Conservation (phyloP, 2,113 vertebrate species). For the Cyrtonyx montezumae region DNA sequence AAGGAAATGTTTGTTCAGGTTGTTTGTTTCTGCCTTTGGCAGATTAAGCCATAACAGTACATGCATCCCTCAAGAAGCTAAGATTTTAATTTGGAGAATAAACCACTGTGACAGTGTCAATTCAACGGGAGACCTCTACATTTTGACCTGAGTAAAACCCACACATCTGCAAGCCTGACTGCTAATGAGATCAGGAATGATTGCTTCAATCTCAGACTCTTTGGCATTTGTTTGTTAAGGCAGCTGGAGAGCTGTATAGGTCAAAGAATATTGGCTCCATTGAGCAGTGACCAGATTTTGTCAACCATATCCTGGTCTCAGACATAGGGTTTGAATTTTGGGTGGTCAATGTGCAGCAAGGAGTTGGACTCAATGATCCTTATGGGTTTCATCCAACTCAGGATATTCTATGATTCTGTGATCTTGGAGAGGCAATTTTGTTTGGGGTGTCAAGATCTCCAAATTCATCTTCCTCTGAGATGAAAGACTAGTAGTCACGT, state of each 20-base stretch:
- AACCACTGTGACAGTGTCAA: not conserved
- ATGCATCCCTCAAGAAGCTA: not conserved
- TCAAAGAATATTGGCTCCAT: not conserved
- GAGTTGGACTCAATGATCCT: not conserved
- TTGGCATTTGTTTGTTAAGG: not conserved
- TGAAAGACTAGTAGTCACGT: not conserved
- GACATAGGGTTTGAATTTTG: too few relatives aligned
- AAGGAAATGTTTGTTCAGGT: conserved; percentile 62
- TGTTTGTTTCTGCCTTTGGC: conserved; percentile 51
- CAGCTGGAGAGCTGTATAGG: not conserved
- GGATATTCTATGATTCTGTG: not conserved
- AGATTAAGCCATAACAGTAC: not conserved
- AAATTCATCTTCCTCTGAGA: not conserved
- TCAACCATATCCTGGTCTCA: not conserved
- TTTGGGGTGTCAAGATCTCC: not conserved
- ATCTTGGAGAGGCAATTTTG: not conserved
- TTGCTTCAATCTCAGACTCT: not conserved
- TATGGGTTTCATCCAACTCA: not conserved
- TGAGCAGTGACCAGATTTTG: not conserved
- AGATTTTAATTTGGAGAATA: conserved; percentile 7
- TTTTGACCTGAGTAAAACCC: not conserved
- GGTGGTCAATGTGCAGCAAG: too few relatives aligned
- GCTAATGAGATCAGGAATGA: not conserved
- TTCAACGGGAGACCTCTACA: not conserved
- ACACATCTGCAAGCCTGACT: not conserved